A percentile compares a stretch with the other conserved stretches of the same genome.
Evolutionary conservation across 2,888 invertebrate genomes (phyloP).

Genomic region (Tenthredo livida): DNA sequence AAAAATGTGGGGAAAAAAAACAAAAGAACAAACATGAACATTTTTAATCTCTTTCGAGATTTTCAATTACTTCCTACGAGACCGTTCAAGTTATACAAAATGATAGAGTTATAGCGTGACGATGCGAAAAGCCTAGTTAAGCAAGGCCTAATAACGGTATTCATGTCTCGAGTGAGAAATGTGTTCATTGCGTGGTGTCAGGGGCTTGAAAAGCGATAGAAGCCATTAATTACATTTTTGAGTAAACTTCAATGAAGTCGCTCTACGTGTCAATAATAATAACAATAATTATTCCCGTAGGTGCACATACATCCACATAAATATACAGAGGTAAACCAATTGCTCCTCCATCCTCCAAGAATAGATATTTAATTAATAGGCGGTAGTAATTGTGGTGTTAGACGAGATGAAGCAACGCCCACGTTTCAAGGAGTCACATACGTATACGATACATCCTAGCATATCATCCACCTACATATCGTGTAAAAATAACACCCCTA

Average conservation of each 20-base stretch:
- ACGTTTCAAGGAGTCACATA: background rate
- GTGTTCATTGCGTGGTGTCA: slow-evolving; percentile 15
- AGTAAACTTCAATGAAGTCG: slow-evolving; percentile 14
- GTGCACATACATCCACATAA: background rate
- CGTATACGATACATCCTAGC: background rate
- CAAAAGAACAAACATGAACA: background rate
- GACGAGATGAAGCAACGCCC: background rate
- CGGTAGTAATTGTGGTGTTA: slow-evolving; percentile 35
- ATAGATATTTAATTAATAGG: slow-evolving; percentile 64
- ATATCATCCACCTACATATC: background rate
- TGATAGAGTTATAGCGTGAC: background rate
- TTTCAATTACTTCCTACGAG: background rate
- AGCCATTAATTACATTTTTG: slow-evolving; percentile 26
- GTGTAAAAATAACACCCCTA: background rate
- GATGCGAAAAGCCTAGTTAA: slow-evolving; percentile 14
- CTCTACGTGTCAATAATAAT: background rate
- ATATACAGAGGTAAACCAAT: background rate
- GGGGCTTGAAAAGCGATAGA: slow-evolving; percentile 6
- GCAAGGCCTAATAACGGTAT: slow-evolving; percentile 25
- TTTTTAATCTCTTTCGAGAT: background rate
- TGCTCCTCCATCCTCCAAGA: slow-evolving; percentile 54
- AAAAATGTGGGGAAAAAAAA: background rate
- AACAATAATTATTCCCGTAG: slow-evolving; percentile 60
- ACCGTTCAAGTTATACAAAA: background rate
- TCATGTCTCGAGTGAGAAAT: slow-evolving; percentile 2